Percentiles rank a stretch among this genome's conserved stretches.
Conservation (phyloP, 2,113 vertebrate genomes). For the Lophura nycthemera region DNA sequence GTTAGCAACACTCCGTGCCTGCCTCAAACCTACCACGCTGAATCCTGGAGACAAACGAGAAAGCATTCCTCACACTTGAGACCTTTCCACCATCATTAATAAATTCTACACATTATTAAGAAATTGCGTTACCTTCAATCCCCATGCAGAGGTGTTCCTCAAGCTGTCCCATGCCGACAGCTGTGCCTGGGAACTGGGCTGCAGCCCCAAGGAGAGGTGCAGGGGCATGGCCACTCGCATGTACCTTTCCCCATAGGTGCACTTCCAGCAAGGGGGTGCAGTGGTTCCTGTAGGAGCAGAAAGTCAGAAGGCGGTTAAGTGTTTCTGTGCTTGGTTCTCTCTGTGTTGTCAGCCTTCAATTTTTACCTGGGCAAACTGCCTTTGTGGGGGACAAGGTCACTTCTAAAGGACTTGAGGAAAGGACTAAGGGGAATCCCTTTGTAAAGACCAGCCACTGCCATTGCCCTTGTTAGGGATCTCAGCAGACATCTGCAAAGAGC, state of each 20-base stretch:
- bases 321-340: background rate
- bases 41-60: background rate
- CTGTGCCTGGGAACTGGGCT: background rate
- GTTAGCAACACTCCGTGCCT: background rate
- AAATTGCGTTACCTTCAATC: background rate
- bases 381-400: background rate
- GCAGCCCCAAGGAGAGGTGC: background rate
- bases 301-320: background rate
- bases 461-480: background rate
- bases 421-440: background rate
- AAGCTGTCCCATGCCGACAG: background rate
- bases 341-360: background rate
- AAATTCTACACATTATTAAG: background rate
- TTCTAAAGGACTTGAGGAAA: conserved; percentile 21
- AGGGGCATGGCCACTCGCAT: fast-evolving
- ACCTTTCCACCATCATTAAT: background rate
- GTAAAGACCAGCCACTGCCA: background rate
- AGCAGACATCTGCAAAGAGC: background rate
- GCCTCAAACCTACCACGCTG: background rate
- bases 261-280: background rate
- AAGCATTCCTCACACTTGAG: background rate
- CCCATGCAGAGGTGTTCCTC: background rate
- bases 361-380: background rate
- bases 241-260: background rate
- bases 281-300: background rate